phyloP scores from a whole-genome alignment of 1,140 invertebrate species.

The Trinorchestia longiramus region DNA sequence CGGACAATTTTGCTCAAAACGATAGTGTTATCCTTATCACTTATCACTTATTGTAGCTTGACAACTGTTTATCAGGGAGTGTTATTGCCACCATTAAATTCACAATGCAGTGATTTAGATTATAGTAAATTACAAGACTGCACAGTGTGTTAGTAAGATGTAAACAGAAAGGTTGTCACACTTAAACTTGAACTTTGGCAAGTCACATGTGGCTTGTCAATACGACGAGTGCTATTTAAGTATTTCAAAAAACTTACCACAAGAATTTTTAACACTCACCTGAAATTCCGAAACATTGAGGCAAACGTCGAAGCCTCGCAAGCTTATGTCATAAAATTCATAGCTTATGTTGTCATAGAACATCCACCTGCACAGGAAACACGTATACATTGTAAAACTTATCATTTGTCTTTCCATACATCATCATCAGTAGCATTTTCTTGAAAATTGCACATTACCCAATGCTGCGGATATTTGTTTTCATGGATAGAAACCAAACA shows the following conservation, averaged over 20 bases:
- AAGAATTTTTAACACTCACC: background rate
- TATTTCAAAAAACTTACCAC: too few relatives aligned
- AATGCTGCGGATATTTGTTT: too few relatives aligned
- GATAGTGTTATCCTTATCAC: too few relatives aligned
- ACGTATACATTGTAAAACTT: background rate
- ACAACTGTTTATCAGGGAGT: too few relatives aligned
- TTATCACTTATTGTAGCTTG: too few relatives aligned
- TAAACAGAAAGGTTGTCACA: background rate
- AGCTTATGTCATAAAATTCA: background rate
- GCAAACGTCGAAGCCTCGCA: background rate
- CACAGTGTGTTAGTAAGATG: too few relatives aligned
- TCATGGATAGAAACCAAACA: too few relatives aligned
- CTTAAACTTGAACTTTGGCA: background rate
- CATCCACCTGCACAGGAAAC: background rate
- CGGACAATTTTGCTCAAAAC: too few relatives aligned
- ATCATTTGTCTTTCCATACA: too few relatives aligned
- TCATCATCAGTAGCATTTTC: background rate
- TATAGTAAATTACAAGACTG: too few relatives aligned
- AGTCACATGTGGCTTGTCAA: background rate
- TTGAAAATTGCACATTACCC: background rate
- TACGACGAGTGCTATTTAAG: background rate
- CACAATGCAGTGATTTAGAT: too few relatives aligned
- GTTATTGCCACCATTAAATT: too few relatives aligned
- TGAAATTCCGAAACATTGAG: background rate
- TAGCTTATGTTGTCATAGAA: background rate